Conservation (phyloP, 2,888 invertebrate genomes). For the Leptopilina myrica region DNA sequence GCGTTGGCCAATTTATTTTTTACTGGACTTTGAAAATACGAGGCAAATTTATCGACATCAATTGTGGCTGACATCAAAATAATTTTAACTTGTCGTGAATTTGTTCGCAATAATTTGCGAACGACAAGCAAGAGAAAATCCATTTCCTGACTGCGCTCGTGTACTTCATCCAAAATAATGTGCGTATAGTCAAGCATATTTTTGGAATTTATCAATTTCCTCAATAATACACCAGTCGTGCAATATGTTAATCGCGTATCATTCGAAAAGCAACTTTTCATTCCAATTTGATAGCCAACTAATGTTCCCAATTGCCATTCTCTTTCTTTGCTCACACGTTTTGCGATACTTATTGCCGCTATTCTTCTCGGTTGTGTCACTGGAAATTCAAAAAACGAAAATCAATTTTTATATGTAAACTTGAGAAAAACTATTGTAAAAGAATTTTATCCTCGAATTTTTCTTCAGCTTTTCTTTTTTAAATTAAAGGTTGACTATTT, state of each 20-base stretch:
- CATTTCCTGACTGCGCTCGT: slow-evolving; percentile 94
- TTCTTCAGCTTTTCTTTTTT: too few relatives aligned
- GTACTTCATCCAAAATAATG: slow-evolving; percentile 94
- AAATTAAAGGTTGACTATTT: too few relatives aligned
- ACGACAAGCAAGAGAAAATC: slow-evolving; percentile 92
- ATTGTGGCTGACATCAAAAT: slow-evolving; percentile 97
- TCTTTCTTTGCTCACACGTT: slow-evolving; percentile 89
- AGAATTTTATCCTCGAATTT: too few relatives aligned
- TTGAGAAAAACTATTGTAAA: too few relatives aligned
- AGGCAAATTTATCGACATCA: slow-evolving; percentile 83
- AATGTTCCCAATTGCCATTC: slow-evolving; percentile 89
- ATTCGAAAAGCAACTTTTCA: slow-evolving; percentile 80
- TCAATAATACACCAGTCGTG: slow-evolving; percentile 92
- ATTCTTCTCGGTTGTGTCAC: slow-evolving; percentile 97
- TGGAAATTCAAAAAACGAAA: slow-evolving; percentile 41
- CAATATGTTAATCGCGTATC: slow-evolving; percentile 91
- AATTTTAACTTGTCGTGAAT: slow-evolving; percentile 83
- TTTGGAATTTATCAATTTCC: slow-evolving; percentile 84
- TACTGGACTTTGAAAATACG: slow-evolving; percentile 81
- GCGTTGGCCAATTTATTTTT: slow-evolving; percentile 75
- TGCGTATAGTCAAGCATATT: slow-evolving; percentile 90
- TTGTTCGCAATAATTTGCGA: slow-evolving; percentile 85
- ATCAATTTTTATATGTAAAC: too few relatives aligned
- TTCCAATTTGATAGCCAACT: slow-evolving; percentile 93
- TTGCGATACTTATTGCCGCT: slow-evolving; percentile 93